A percentile compares a stretch with the other conserved stretches of the same genome.
Evolutionary conservation across 2,888 invertebrate species (phyloP).

Genomic region (Harmothoe impar): DNA sequence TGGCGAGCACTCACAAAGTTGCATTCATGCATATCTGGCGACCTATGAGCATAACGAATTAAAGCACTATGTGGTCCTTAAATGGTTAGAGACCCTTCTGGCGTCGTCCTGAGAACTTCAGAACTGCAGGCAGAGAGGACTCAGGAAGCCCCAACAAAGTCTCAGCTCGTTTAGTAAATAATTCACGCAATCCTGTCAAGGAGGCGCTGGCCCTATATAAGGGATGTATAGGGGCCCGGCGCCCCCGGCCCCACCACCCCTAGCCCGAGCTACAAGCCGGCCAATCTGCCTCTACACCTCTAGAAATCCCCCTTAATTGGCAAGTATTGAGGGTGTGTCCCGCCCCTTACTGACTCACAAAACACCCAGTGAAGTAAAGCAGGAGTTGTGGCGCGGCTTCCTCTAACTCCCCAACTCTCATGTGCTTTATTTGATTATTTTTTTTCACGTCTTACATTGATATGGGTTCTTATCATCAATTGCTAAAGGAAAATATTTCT

Average conservation of each 20-base stretch:
- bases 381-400: neutral
- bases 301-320: slow-evolving; percentile 54
- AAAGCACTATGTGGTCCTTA: no score
- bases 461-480: no score
- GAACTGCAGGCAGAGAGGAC: neutral
- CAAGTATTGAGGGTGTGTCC: neutral
- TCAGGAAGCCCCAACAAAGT: slow-evolving; percentile 33
- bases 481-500: no score
- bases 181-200: slow-evolving; percentile 39
- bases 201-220: neutral
- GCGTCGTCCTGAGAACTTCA: neutral
- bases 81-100: neutral
- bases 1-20: no score
- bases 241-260: neutral
- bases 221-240: neutral
- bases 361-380: neutral
- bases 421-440: neutral
- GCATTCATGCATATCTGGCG: no score
- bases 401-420: no score
- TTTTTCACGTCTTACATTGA: no score
- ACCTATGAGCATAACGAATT: no score
- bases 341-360: neutral
- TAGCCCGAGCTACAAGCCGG: neutral
- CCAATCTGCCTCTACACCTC: slow-evolving; percentile 43
- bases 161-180: slow-evolving; percentile 51